Evolutionary conservation across 2,797 vertebrate genomes (phyloP), one percentile per base, ranked within the genome.

Genomic region (Fundulus diaphanus): DNA sequence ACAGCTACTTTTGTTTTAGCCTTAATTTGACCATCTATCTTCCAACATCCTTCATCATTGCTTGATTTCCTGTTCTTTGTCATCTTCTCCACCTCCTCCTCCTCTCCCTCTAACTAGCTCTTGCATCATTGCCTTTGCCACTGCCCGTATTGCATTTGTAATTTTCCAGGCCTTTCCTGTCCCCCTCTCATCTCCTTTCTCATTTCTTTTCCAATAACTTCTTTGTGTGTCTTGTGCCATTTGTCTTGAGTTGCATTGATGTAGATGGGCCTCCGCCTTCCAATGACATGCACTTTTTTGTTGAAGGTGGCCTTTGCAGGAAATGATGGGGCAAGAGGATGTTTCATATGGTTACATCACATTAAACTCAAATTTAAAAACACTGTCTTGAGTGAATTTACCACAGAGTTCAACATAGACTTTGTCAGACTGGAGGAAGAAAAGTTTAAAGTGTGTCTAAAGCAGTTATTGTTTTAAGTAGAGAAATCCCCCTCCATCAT

Each of bases 311-410:
- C 79, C 44, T 35, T 61, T 33, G 42, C 22, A 49, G 61, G 46
- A 75, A 40, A 57, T 56, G 71, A 81, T 65, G 80, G 82, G 75
- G 73, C 13, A 59, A 59, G 57, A 59, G 54, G 42, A 33, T 27
- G 66, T 89, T 89, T 83, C 85, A 81, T 74, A 22, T 42, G 27
- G 86, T 89, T 88, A 79, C 88, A 91, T 89, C 86, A 90, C 31
- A 61, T 61, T 61, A 35, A 61, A 35, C 16, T 3, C 57, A 61
- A 61, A 61, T 61, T 61, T 49, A 20, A 33, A 61, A 61, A 61
- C 18, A 22, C 57, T 9, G 31, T 33, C 57, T 61, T 61, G 18
- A 61, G 35, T 3, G 18, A 33, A 9, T 61, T 31, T 61, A 33
- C 7, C 15, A 35, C 16, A 61, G 7, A 61, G 57, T 7, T 61